Base-by-base conservation (phyloP, 2,888 invertebrate species). In the Dione juno region DNA sequence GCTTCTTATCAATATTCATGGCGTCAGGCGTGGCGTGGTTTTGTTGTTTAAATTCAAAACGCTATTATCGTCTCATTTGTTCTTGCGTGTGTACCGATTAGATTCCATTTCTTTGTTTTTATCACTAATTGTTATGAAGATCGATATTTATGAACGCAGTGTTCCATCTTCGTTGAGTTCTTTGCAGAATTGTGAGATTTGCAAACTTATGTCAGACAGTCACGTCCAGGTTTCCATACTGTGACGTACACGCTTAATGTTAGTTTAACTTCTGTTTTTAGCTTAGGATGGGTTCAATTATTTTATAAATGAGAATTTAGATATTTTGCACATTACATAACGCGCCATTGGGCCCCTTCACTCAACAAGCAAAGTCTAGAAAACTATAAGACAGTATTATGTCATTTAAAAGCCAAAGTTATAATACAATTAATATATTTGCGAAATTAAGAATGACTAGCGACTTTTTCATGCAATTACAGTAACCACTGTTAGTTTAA, bases 21-120 rank as follows among this genome's bases (percentile, higher is more conserved):
- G 28, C 53, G 19, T 37, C 28, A 28, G 52, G 11, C 45, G 40
- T 19, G 43, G 40, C 53, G 19, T 37, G 59, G 40, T 66, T 70
- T 41, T 35, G 66, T 70, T 43, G 58, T 59, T 72, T 66, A 40
- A 69, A 45, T 50, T 69, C 40, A 66, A 61, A 69, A 54, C 65
- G 48, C 54, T 65, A 50, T 58, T 65, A 69, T 40, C 16, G 45
- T 43, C 54, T 61, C 37, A 11, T 66, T 37, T n/a, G 63, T 69
- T 69, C 40, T 69, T 69, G 28, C 35, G 8, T 19, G 13, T 35
- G 45, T 37, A 16, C 19, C 28, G 50, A 70, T 59, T 66, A 43
- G 37, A 69, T 45, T 48, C 59, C 21, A 21, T 13, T 37, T 40
- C 43, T 7, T 58, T 16, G 64, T 70, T 50, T 59, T 69, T 65